Conservation (phyloP, 2,113 vertebrate genomes). For the Phrynosoma platyrhinos region DNA sequence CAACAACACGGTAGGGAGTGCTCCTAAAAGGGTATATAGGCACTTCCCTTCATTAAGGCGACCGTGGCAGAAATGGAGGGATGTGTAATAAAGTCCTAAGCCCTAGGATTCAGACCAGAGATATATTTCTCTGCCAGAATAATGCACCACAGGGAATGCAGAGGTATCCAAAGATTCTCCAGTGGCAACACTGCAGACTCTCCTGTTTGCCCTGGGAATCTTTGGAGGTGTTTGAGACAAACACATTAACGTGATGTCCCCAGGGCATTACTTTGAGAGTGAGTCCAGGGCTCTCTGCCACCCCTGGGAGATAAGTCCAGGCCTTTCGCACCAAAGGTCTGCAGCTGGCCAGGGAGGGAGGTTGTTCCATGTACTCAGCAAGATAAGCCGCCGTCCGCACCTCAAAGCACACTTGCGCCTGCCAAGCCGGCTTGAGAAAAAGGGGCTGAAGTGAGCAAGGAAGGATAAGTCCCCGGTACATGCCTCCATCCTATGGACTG, state of each 20-base stretch:
- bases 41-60: no score
- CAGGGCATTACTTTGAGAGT: conserved; percentile 45
- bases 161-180: conserved; percentile 11
- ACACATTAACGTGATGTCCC: conserved; percentile 56
- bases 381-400: conserved; percentile 77
- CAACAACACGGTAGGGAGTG: no score
- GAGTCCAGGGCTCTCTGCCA: conserved; percentile 71
- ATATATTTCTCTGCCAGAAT: no score
- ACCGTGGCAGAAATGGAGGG: no score
- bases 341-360: conserved; percentile 49
- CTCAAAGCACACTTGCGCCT: conserved; percentile 68
- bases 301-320: conserved; percentile 71
- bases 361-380: conserved; percentile 72
- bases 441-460: conserved; percentile 18
- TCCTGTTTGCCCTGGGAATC: conserved; percentile 36
- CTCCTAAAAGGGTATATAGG: no score
- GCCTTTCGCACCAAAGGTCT: conserved; percentile 72
- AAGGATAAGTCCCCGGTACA: not conserved
- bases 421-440: conserved; percentile 54
- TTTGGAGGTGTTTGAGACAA: conserved; percentile 76
- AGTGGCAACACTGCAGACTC: not conserved
- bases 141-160: no score
- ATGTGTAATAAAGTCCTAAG: no score
- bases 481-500: not conserved
- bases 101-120: no score